Evolutionary conservation across 2,113 vertebrate species (phyloP), one percentile per base, ranked within the genome.

Genomic region (Desmodus rotundus): DNA sequence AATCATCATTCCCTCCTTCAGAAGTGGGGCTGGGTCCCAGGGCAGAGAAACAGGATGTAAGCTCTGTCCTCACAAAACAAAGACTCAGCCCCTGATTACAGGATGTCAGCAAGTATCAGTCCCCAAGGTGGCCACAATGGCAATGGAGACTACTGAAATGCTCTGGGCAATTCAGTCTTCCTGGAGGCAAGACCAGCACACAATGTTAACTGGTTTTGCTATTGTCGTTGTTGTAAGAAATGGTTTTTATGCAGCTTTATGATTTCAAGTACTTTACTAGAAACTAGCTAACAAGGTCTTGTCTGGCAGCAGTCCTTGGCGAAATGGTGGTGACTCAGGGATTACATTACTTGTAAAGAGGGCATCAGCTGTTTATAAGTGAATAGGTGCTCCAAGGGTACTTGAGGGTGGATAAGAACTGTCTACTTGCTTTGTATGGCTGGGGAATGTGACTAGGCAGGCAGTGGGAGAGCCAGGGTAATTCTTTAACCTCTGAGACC

Each of bases 381-480:
- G 92, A 95, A 94, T 89, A 85, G 70, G 85, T 87, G n/a, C 88
- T 96, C 84, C 58, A 78, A 50, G 88, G 74, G 77, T 90, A 94
- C 96, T 97, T 92, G 95, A 97, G 50, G 2, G 50, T 67, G 58
- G 91, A 54, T 94, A 52, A 93, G 91, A 97, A 80, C 38, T 89
- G 78, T 65, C 54, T 92, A 17, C 94, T 93, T 89, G 67, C 90
- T 95, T 89, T 97, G 87, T 94, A 80, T 68, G 43, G 24, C 89
- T 84, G 63, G 52, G 76, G 65, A 94, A 61, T 41, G 84, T 26
- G 5, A 22, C 72, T 50, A 6, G 4, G 58, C 77, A 93, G 87
- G 90, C 97, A 52, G 28, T 74, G 45, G 81, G 36, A 36, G 58
- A 95, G 72, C 87, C 89, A 88, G 70, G 45, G 88, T 87, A 68